Conservation (phyloP, 2,888 invertebrate genomes). For the Elegia similella region DNA sequence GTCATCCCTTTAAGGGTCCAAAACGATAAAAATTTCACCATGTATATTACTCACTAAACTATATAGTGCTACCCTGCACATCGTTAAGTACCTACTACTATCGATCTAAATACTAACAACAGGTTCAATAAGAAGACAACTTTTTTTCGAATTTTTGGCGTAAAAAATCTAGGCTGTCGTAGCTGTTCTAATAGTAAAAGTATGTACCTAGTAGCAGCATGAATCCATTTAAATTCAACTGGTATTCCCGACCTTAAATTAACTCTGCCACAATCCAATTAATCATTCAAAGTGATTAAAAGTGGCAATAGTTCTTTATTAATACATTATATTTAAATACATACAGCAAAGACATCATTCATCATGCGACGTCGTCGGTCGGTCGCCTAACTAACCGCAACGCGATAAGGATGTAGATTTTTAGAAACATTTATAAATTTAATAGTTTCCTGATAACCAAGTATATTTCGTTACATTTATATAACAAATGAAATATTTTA, state of each 20-base stretch:
- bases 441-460: conserved; percentile 19
- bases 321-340: background rate
- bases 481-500: background rate
- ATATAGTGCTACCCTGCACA: too few relatives aligned
- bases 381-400: conserved; percentile 35
- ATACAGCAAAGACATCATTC: background rate
- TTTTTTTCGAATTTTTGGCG: too few relatives aligned
- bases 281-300: background rate
- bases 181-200: too few relatives aligned
- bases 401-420: conserved; percentile 26
- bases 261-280: background rate
- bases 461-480: background rate
- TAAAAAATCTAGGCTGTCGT: too few relatives aligned
- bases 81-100: too few relatives aligned
- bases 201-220: too few relatives aligned
- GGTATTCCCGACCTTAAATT: background rate
- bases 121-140: too few relatives aligned
- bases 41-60: too few relatives aligned
- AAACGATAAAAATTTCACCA: too few relatives aligned
- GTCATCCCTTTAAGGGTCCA: too few relatives aligned
- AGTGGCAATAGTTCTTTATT: background rate
- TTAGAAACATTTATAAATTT: conserved; percentile 5
- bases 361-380: conserved; percentile 19
- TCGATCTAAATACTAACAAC: too few relatives aligned
- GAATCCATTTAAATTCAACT: background rate